Conservation (phyloP, 1,140 invertebrate genomes). For the Spodoptera litura region DNA sequence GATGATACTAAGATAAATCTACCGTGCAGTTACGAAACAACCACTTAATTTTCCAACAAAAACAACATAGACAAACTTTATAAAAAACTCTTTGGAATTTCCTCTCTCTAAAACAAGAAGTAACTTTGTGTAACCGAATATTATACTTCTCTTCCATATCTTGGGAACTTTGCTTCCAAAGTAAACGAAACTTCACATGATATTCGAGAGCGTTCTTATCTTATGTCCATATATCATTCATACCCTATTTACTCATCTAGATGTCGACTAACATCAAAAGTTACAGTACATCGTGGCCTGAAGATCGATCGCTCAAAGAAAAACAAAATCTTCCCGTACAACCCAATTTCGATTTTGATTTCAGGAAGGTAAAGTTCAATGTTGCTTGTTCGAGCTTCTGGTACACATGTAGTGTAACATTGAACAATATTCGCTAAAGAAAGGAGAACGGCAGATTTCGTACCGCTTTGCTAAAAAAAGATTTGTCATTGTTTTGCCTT, state of each 20-base stretch:
- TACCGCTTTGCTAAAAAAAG: too few relatives aligned
- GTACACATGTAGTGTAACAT: neutral
- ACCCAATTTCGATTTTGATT: slow-evolving; percentile 2
- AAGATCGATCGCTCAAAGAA: slow-evolving; percentile 35
- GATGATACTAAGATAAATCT: neutral
- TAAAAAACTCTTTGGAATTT: slow-evolving; percentile 9
- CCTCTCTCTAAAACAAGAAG: neutral
- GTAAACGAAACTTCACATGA: slow-evolving; percentile 23
- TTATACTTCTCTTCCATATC: neutral
- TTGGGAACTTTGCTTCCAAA: slow-evolving; percentile 12
- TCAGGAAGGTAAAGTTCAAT: neutral
- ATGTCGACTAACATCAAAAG: slow-evolving; percentile 15
- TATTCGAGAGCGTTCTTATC: slow-evolving; percentile 17
- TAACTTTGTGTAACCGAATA: neutral
- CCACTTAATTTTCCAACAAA: neutral
- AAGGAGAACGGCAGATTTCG: too few relatives aligned
- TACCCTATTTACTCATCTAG: slow-evolving; percentile 35
- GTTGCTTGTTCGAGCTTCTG: neutral
- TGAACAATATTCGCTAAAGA: slow-evolving; percentile 1
- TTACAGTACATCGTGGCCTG: neutral
- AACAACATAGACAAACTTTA: neutral
- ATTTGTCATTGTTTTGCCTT: too few relatives aligned
- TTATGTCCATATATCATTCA: slow-evolving; percentile 39
- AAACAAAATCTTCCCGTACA: slow-evolving; percentile 3
- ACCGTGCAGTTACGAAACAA: neutral